Percentiles rank a stretch among this genome's conserved stretches.
Evolutionary conservation across 2,113 vertebrate species (phyloP).

Genomic region (Campylomormyrus tamandua): DNA sequence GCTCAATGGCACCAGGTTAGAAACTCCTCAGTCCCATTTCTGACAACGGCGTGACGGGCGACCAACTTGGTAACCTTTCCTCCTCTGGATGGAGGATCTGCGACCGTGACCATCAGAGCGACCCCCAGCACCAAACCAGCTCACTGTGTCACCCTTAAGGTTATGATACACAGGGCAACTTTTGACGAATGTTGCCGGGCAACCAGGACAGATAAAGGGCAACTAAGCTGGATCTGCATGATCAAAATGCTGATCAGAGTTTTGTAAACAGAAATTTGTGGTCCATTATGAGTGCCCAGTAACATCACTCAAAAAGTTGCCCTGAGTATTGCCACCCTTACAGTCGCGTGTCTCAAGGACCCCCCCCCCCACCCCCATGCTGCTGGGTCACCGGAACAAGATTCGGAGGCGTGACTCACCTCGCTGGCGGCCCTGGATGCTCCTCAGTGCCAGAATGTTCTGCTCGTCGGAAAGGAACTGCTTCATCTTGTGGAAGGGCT

Average conservation of each 20-base stretch:
- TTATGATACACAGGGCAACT: neutral
- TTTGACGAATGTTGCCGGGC: neutral
- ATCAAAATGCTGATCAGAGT: neutral
- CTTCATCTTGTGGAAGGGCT: conserved; percentile 98
- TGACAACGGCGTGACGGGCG: neutral
- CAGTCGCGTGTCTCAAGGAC: neutral
- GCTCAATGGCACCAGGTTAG: neutral
- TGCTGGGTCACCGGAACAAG: neutral
- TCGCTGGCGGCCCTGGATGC: conserved; percentile 94
- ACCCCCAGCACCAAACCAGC: neutral
- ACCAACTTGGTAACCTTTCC: neutral
- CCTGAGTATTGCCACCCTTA: neutral
- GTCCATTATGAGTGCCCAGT: no score
- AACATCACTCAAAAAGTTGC: no score
- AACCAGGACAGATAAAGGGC: neutral
- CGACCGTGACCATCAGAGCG: neutral
- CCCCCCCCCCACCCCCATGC: neutral
- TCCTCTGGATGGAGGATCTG: neutral
- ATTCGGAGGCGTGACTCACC: conserved; percentile 63
- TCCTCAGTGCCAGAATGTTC: conserved; percentile 90
- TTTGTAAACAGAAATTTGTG: no score
- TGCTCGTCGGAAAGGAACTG: conserved; percentile 95
- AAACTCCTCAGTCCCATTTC: neutral
- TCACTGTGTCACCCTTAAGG: neutral
- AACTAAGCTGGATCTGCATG: neutral